Conservation (phyloP, 1,140 invertebrate genomes). For the Aricia agestis region DNA sequence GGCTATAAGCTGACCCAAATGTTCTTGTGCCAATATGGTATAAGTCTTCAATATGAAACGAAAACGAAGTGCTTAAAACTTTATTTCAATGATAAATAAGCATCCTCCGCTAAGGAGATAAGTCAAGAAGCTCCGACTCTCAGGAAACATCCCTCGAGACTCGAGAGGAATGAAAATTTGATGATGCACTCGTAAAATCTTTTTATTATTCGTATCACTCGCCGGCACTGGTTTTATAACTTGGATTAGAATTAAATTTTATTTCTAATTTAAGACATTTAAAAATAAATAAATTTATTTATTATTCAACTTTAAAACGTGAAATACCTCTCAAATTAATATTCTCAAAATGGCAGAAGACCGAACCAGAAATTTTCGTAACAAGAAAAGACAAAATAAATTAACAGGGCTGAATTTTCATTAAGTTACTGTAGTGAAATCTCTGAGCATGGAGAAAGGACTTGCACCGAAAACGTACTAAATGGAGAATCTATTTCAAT, state of each 20-base stretch:
- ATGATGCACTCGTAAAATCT: conserved; percentile 4
- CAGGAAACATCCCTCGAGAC: background rate
- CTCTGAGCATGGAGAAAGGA: background rate
- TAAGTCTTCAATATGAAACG: too few relatives aligned
- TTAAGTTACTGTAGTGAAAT: background rate
- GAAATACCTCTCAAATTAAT: too few relatives aligned
- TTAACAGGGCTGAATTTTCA: background rate
- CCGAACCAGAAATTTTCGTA: too few relatives aligned
- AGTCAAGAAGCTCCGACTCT: background rate
- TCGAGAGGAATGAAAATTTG: conserved; percentile 10
- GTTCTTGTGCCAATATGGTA: background rate
- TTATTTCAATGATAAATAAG: too few relatives aligned
- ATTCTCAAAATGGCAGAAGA: too few relatives aligned
- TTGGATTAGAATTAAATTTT: too few relatives aligned
- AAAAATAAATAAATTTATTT: too few relatives aligned
- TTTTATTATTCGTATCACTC: too few relatives aligned
- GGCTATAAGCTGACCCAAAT: background rate
- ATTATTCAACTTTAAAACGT: too few relatives aligned
- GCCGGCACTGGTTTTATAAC: too few relatives aligned
- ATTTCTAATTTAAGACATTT: too few relatives aligned
- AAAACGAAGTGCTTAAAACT: too few relatives aligned
- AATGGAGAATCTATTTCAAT: background rate
- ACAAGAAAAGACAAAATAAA: background rate
- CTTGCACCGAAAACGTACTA: background rate
- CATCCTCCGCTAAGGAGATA: background rate